Evolutionary conservation across 1,140 invertebrate genomes (phyloP).

Genomic region (Macrobrachium nipponense): DNA sequence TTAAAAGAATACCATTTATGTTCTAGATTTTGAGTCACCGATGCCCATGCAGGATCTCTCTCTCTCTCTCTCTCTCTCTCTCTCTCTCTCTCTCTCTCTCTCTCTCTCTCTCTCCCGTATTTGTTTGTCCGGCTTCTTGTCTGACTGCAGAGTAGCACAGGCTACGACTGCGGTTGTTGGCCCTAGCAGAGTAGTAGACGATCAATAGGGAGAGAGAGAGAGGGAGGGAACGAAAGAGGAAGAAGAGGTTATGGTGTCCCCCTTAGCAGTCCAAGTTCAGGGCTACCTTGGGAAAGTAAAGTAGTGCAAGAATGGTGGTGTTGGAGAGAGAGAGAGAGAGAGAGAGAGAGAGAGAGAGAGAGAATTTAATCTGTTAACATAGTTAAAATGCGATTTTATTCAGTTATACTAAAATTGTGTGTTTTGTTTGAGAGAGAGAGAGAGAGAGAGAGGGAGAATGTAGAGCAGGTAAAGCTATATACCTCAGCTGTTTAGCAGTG

Average conservation of each 20-base stretch:
- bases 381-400: neutral
- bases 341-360: neutral
- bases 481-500: neutral
- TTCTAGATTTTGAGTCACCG: too few species aligned
- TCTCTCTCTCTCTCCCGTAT: neutral
- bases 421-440: neutral
- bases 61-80: too few species aligned
- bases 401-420: neutral
- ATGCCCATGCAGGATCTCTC: neutral
- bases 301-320: too few species aligned
- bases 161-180: too few species aligned
- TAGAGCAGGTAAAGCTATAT: neutral
- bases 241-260: neutral
- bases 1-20: too few species aligned
- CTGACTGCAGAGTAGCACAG: neutral
- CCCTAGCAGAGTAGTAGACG: neutral
- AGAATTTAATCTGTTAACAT: neutral
- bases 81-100: too few species aligned
- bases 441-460: conserved; percentile 4
- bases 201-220: conserved; percentile 27
- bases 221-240: conserved; percentile 8
- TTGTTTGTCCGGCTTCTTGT: neutral
- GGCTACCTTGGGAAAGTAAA: neutral
- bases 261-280: neutral
- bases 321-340: neutral